Evolutionary conservation across 2,797 vertebrate genomes (phyloP).

Genomic region (Pipistrellus kuhlii): DNA sequence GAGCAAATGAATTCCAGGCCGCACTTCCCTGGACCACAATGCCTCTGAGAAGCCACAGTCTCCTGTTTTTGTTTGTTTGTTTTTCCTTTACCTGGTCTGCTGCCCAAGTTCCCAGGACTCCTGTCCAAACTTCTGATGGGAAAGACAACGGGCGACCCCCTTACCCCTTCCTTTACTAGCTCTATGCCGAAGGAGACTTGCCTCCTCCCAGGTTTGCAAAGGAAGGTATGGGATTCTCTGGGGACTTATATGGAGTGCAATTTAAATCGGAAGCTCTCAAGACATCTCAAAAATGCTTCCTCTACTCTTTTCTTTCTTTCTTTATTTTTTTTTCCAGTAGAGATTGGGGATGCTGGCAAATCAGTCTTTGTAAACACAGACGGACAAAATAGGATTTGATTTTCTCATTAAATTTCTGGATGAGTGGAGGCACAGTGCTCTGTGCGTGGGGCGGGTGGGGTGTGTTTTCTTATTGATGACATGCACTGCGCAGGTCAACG

Average conservation of each 20-base stretch:
- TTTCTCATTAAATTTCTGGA: slow-evolving; percentile 14
- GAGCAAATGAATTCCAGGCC: neutral
- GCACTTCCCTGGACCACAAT: neutral
- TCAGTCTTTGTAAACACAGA: slow-evolving; percentile 9
- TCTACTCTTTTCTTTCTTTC: neutral
- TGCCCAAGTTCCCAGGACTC: neutral
- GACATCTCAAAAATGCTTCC: slow-evolving; percentile 11
- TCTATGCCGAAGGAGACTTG: neutral
- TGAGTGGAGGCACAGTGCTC: neutral
- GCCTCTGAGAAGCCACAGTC: neutral
- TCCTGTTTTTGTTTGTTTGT: neutral
- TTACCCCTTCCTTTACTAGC: neutral
- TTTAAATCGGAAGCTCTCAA: slow-evolving; percentile 9
- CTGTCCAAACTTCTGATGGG: neutral
- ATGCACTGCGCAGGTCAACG: slow-evolving; percentile 62
- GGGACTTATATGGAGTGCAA: neutral
- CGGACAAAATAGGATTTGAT: neutral
- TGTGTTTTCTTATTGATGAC: slow-evolving; percentile 38
- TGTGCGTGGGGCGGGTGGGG: neutral
- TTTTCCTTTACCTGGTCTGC: neutral
- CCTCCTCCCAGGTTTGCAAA: neutral
- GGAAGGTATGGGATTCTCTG: neutral
- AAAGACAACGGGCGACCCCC: neutral
- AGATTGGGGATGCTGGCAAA: neutral
- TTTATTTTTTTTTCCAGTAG: neutral